Conservation (phyloP, 2,888 invertebrate genomes). For the Panorpa germanica region DNA sequence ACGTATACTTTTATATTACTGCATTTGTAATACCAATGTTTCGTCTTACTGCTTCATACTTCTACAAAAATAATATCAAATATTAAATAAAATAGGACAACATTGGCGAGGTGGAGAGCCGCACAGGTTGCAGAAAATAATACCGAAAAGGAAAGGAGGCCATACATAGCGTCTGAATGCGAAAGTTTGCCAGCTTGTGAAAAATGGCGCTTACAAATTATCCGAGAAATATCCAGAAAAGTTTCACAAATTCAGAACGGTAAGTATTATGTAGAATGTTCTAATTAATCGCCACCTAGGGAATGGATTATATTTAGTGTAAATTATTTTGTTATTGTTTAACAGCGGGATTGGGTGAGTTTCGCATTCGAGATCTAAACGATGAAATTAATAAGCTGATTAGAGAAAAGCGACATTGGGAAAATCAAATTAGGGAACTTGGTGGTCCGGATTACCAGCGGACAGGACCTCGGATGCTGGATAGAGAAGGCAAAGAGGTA, state of each 20-base stretch:
- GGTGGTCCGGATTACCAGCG: constrained; percentile 90
- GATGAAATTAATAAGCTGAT: constrained; percentile 98
- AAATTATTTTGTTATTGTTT: constrained; percentile 11
- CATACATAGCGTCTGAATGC: constrained; percentile 91
- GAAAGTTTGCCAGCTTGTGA: constrained; percentile 81
- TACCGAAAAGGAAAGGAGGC: constrained; percentile 66
- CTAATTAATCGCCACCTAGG: background rate
- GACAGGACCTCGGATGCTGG: constrained; percentile 83
- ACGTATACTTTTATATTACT: constrained; percentile 4
- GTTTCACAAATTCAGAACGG: constrained; percentile 98
- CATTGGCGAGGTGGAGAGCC: constrained; percentile 93
- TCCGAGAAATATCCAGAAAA: constrained; percentile 93
- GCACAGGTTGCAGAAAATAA: constrained; percentile 86
- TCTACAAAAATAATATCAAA: constrained; percentile 7
- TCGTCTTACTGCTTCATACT: constrained; percentile 7
- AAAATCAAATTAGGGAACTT: constrained; percentile 83
- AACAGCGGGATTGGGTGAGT: constrained; percentile 92
- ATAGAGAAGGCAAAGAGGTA: constrained; percentile 87
- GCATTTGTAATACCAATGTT: constrained; percentile 7
- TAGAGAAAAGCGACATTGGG: constrained; percentile 95
- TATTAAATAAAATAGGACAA: constrained; percentile 51
- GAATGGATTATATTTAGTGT: constrained; percentile 3
- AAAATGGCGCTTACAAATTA: constrained; percentile 92
- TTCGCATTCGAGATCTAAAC: constrained; percentile 91
- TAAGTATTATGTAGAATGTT: constrained; percentile 17